A percentile compares a stretch with the other conserved stretches of the same genome.
These are phyloP conservation scores for Drosophila melanogaster DNA, from an alignment of 1,140 invertebrate species.

Conservation along the genomic window DNA sequence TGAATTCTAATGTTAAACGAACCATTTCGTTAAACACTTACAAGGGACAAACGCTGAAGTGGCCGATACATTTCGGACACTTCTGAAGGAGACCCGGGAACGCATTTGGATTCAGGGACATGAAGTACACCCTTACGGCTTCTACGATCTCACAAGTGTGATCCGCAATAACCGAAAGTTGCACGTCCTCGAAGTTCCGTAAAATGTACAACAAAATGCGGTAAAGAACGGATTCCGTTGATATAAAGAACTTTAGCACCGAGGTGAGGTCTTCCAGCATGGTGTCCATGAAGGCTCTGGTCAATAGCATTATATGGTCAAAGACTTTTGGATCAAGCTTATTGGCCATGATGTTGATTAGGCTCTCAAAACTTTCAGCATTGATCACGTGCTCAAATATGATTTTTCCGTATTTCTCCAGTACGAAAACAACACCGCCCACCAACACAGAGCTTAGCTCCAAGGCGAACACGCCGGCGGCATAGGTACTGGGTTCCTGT, in stretches of 20 bases:
- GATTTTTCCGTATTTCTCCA: slow-evolving; percentile 24
- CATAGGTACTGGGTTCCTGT: slow-evolving; percentile 32
- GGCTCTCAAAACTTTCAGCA: slow-evolving; percentile 47
- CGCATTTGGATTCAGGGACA: slow-evolving; percentile 63
- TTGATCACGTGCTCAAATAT: slow-evolving; percentile 45
- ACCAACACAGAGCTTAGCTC: slow-evolving; percentile 38
- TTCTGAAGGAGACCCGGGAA: slow-evolving; percentile 1
- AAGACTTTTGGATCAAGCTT: slow-evolving; percentile 11
- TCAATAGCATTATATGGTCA: slow-evolving; percentile 23
- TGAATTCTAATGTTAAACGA: not conserved
- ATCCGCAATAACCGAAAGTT: not conserved
- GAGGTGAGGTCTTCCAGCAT: slow-evolving; percentile 37
- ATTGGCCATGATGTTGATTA: slow-evolving; percentile 31
- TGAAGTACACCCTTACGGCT: slow-evolving; percentile 33
- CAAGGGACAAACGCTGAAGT: slow-evolving; percentile 22
- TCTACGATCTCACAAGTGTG: slow-evolving; percentile 13
- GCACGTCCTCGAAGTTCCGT: not conserved
- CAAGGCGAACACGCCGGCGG: slow-evolving; percentile 25
- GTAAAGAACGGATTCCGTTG: slow-evolving; percentile 56
- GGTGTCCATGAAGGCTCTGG: slow-evolving; percentile 34
- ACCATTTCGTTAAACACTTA: not conserved
- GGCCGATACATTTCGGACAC: slow-evolving; percentile 48
- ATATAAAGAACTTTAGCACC: slow-evolving; percentile 46
- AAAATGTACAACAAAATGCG: slow-evolving; percentile 31
- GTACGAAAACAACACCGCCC: slow-evolving; percentile 6